Percentiles rank a stretch among this genome's conserved stretches.
Evolutionary conservation across 2,797 vertebrate genomes (phyloP).

Genomic region (Sebastes minor): DNA sequence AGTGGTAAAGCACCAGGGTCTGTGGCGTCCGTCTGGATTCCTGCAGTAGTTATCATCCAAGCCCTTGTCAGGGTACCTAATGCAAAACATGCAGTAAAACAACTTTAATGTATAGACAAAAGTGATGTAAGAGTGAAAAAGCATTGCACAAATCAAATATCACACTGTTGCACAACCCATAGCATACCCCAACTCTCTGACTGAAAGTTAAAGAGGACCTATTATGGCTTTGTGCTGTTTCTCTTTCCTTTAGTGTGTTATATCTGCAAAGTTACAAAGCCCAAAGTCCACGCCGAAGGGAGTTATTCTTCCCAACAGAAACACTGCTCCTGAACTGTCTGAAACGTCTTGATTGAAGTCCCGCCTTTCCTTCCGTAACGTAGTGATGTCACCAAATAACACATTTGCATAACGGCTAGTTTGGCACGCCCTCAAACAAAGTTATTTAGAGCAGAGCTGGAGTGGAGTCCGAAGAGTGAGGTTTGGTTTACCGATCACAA

Average conservation of each 20-base stretch:
- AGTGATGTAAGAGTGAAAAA: neutral
- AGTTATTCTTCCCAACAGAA: neutral
- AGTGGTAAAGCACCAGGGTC: slow-evolving; percentile 98
- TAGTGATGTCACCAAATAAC: neutral
- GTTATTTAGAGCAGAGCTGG: too few species aligned
- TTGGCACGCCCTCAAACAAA: neutral
- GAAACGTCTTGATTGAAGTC: neutral
- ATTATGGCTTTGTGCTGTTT: neutral
- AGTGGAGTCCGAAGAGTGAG: neutral
- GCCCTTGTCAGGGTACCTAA: slow-evolving; percentile 94
- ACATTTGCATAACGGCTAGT: neutral
- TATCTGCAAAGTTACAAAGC: neutral
- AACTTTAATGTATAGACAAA: neutral
- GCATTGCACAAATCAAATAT: neutral
- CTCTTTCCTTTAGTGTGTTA: neutral
- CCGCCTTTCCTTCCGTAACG: neutral
- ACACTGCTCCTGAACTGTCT: neutral
- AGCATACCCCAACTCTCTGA: neutral
- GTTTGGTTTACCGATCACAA: neutral
- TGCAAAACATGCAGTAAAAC: slow-evolving; percentile 38
- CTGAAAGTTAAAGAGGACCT: neutral
- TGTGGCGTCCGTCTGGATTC: slow-evolving; percentile 93
- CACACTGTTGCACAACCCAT: neutral
- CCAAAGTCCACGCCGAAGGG: neutral
- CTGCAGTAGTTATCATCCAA: slow-evolving; percentile 99